phyloP scores from a whole-genome alignment of 1,140 invertebrate genomes.

The Maconellicoccus hirsutus region DNA sequence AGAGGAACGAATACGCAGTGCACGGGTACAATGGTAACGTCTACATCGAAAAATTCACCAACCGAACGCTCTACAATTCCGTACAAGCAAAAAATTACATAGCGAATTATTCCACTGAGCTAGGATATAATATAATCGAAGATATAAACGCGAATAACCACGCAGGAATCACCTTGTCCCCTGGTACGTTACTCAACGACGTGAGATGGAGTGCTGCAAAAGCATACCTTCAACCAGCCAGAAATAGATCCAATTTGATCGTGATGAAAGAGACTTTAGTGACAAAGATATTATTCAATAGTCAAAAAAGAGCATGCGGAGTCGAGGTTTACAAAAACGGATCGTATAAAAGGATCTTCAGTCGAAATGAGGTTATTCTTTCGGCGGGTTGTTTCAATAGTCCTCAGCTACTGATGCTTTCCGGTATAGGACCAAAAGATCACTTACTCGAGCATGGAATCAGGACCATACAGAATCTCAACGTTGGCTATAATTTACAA shows the following conservation, averaged over 20 bases:
- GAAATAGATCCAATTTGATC: conserved; percentile 48
- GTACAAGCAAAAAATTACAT: conserved; percentile 33
- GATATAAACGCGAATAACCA: conserved; percentile 41
- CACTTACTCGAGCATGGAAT: conserved; percentile 36
- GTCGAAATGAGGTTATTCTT: conserved; percentile 58
- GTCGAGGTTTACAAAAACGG: conserved; percentile 55
- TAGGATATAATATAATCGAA: conserved; percentile 41
- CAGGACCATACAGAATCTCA: conserved; percentile 50
- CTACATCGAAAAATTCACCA: conserved; percentile 45
- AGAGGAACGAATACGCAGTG: conserved; percentile 37
- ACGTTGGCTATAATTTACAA: conserved; percentile 65
- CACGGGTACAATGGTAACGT: conserved; percentile 53
- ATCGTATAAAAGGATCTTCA: conserved; percentile 46
- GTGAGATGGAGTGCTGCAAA: conserved; percentile 48
- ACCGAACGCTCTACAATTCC: conserved; percentile 46
- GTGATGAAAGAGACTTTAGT: conserved; percentile 50
- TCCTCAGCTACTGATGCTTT: conserved; percentile 62
- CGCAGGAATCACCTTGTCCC: conserved; percentile 51
- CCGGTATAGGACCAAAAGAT: conserved; percentile 31
- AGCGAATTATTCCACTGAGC: conserved; percentile 39
- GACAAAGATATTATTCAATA: conserved; percentile 53
- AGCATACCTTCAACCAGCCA: conserved; percentile 51
- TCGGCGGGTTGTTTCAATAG: conserved; percentile 73
- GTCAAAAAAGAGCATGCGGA: conserved; percentile 51
- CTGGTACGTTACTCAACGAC: conserved; percentile 46